Conservation (phyloP, 2,888 invertebrate genomes). For the Drosophila pullipes region DNA sequence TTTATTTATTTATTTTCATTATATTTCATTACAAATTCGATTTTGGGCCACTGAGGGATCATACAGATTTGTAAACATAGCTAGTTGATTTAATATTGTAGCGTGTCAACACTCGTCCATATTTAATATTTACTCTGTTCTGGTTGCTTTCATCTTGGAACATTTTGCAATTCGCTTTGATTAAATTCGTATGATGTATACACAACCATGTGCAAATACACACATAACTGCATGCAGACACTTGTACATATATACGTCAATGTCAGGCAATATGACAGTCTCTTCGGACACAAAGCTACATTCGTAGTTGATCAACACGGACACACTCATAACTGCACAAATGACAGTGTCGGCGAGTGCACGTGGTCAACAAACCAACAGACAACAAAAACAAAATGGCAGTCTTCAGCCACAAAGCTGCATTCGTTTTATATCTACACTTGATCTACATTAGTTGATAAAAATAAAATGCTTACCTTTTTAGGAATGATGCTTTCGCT, state of each 20-base stretch:
- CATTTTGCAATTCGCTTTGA: constrained; percentile 1
- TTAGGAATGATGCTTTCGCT: not conserved
- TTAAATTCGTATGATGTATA: constrained; percentile 31
- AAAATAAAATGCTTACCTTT: constrained; percentile 30
- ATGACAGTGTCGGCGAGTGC: not conserved
- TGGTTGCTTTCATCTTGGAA: not conserved
- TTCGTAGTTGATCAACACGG: not conserved
- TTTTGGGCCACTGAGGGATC: constrained; percentile 11
- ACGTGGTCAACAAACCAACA: constrained; percentile 1
- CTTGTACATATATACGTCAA: not conserved
- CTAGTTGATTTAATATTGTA: constrained; percentile 8
- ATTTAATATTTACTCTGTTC: constrained; percentile 19
- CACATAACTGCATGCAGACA: not conserved
- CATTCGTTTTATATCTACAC: not conserved
- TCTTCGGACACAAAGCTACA: not conserved
- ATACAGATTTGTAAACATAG: not conserved
- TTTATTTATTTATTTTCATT: not conserved
- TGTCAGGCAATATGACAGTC: not conserved
- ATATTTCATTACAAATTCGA: not conserved
- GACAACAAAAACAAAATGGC: not conserved
- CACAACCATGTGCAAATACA: not conserved
- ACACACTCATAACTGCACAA: not conserved
- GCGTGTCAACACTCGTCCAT: constrained; percentile 23
- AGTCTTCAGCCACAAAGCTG: not conserved
- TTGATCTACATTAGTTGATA: constrained; percentile 17